Conservation (phyloP, 2,113 vertebrate species). For the Chaenocephalus aceratus region DNA sequence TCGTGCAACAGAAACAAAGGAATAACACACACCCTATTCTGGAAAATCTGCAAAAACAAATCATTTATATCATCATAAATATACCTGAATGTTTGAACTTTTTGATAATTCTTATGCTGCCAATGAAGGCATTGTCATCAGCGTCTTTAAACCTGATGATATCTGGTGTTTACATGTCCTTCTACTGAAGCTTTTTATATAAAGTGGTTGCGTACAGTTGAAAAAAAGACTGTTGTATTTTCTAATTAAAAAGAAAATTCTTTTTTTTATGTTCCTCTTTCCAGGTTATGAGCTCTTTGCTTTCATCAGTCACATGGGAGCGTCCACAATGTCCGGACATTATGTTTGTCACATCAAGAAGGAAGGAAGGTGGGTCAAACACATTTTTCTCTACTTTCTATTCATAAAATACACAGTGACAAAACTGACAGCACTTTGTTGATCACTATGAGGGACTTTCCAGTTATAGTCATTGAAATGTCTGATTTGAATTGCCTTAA, state of each 20-base stretch:
- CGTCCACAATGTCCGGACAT: constrained; percentile 98
- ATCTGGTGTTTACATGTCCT: not conserved
- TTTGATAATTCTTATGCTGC: not conserved
- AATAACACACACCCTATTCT: not conserved
- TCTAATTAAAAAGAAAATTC: not conserved
- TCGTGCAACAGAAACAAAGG: not conserved
- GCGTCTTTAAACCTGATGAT: not conserved
- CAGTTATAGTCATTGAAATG: not conserved
- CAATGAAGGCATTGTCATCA: not conserved
- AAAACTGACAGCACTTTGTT: not conserved
- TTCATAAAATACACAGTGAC: not conserved
- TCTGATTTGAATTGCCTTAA: not conserved
- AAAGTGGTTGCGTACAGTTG: too few relatives aligned
- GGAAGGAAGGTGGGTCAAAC: constrained; percentile 92
- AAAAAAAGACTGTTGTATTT: not conserved
- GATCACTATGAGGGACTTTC: not conserved
- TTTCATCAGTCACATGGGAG: constrained; percentile 98
- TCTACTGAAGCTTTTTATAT: not conserved
- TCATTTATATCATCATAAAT: not conserved
- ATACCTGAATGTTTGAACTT: not conserved
- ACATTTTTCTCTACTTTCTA: not conserved
- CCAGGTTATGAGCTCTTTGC: constrained; percentile 96
- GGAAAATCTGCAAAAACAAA: not conserved
- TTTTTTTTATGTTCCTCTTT: not conserved
- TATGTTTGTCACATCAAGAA: constrained; percentile 98